Conservation (phyloP, 1,140 invertebrate genomes). For the Bombus breviceps region DNA sequence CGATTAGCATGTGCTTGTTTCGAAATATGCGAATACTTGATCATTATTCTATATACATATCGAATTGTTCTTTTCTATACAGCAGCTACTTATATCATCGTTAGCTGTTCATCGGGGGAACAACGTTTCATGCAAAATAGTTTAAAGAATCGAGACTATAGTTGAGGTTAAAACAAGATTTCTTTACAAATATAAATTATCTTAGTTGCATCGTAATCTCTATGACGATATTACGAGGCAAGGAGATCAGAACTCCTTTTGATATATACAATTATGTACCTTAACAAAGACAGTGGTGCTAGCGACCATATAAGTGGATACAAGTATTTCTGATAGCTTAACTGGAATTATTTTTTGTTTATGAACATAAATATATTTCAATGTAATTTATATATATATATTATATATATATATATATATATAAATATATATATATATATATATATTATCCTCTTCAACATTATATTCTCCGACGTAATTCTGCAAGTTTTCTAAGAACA, state of each 20-base stretch:
- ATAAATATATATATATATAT: no score
- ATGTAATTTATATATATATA: no score
- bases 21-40: neutral
- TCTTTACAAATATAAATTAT: neutral
- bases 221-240: neutral
- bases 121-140: neutral
- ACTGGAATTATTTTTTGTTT: no score
- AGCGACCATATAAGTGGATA: no score
- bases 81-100: neutral
- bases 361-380: no score
- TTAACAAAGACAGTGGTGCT: neutral
- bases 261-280: no score
- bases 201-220: neutral
- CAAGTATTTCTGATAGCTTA: no score
- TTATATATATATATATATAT: no score
- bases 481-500: neutral
- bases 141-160: neutral
- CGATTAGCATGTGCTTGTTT: slow-evolving; percentile 12
- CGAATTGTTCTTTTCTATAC: neutral
- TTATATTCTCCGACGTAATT: neutral
- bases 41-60: neutral
- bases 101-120: neutral
- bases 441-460: no score
- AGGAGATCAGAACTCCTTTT: no score
- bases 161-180: neutral